phyloP scores from a whole-genome alignment of 2,113 vertebrate genomes.

The Cyanoliseus patagonus region DNA sequence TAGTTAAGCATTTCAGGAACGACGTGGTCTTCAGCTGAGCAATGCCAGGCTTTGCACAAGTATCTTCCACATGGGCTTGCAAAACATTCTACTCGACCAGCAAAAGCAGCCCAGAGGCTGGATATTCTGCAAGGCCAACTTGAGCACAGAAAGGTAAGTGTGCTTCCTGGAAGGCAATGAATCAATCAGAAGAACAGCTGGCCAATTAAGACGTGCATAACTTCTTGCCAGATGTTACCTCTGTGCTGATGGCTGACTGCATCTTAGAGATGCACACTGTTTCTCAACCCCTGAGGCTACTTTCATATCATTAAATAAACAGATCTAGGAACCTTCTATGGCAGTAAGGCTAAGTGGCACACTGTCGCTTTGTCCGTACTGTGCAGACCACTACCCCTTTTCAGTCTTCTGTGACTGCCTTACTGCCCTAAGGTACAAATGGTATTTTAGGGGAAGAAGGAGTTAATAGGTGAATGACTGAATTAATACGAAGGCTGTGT shows the following conservation, averaged over 20 bases:
- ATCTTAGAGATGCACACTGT: slow-evolving; percentile 57
- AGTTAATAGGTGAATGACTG: not conserved
- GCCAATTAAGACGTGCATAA: slow-evolving; percentile 44
- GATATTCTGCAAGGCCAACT: not conserved
- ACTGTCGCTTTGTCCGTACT: not conserved
- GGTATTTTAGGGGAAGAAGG: not conserved
- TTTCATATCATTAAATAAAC: not conserved
- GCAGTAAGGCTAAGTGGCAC: not conserved
- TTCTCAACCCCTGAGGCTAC: slow-evolving; percentile 45
- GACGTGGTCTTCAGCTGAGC: not conserved
- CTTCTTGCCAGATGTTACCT: slow-evolving; percentile 67
- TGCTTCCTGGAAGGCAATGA: slow-evolving; percentile 38
- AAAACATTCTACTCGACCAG: not conserved
- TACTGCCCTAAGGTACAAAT: not conserved
- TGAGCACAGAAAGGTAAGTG: not conserved
- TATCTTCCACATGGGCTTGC: rapidly evolving
- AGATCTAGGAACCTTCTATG: not conserved
- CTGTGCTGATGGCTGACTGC: slow-evolving; percentile 55
- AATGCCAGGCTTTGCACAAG: not conserved
- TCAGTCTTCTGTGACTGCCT: not conserved
- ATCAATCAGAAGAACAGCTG: slow-evolving; percentile 64
- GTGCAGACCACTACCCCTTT: not conserved
- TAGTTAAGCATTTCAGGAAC: not conserved
- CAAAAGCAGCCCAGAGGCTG: not conserved
- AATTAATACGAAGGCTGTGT: not conserved